phyloP scores from a whole-genome alignment of 2,113 vertebrate species.

The Megaceryle torquata region DNA sequence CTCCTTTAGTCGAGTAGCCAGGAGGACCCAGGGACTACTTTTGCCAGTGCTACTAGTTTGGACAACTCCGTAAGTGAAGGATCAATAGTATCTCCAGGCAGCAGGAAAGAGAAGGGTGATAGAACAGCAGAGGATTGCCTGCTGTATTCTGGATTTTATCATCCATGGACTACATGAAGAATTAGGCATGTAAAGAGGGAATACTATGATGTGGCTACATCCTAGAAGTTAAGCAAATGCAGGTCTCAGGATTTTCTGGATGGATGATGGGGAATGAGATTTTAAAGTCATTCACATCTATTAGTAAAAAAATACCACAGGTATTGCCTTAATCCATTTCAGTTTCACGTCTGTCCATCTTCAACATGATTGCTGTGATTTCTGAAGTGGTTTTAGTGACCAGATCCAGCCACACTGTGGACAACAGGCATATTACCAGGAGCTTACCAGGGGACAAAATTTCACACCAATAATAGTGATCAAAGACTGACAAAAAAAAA shows the following conservation, averaged over 20 bases:
- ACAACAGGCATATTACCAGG: not conserved
- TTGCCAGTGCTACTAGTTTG: not conserved
- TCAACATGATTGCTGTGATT: not conserved
- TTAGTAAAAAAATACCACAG: not conserved
- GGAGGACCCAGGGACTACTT: not conserved
- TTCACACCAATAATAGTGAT: not conserved
- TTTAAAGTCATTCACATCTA: not conserved
- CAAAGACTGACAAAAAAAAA: not conserved
- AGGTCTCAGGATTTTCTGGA: not conserved
- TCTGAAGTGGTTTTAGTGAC: not conserved
- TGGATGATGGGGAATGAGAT: not conserved
- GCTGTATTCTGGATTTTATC: not conserved
- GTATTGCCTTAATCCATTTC: not conserved
- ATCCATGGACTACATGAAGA: not conserved
- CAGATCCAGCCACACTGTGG: not conserved
- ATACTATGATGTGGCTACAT: not conserved
- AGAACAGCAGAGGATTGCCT: not conserved
- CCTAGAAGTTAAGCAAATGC: not conserved
- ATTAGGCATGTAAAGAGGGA: not conserved
- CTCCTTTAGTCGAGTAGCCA: not conserved
- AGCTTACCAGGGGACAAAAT: not conserved
- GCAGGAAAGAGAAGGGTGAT: not conserved
- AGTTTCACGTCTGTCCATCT: not conserved
- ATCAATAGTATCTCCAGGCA: not conserved
- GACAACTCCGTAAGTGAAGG: not conserved